A percentile compares a stretch with the other conserved stretches of the same genome.
These are phyloP conservation scores for Fissipunctia ypsillon DNA, from an alignment of 2,888 invertebrate genomes.

Conservation along the genomic window DNA sequence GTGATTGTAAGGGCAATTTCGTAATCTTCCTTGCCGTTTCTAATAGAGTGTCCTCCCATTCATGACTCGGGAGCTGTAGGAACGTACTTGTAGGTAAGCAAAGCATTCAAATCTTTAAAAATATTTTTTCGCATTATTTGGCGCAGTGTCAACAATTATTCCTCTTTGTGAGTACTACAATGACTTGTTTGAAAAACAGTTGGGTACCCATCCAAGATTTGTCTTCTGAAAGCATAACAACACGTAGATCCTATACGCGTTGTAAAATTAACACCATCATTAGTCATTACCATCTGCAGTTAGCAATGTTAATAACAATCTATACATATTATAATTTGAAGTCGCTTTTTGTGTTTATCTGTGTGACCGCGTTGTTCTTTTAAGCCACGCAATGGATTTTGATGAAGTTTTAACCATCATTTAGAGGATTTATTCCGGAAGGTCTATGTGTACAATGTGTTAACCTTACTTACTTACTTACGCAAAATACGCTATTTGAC, in stretches of 20 bases:
- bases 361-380: too few relatives aligned
- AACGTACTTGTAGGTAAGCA: background rate
- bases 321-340: too few relatives aligned
- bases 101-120: slow-evolving; percentile 1
- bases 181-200: slow-evolving; percentile 39
- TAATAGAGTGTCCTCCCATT: background rate
- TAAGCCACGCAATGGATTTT: too few relatives aligned
- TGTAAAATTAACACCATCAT: too few relatives aligned
- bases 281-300: background rate
- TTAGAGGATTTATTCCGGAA: too few relatives aligned
- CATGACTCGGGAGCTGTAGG: background rate
- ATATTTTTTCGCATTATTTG: background rate
- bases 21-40: too few relatives aligned
- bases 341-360: too few relatives aligned
- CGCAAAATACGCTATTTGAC: too few relatives aligned
- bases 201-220: background rate
- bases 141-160: slow-evolving; percentile 9
- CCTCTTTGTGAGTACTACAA: background rate
- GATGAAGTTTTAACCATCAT: too few relatives aligned
- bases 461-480: too few relatives aligned
- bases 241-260: background rate
- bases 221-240: slow-evolving; percentile 1
- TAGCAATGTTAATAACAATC: background rate
- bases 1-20: too few relatives aligned
- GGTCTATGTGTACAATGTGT: too few relatives aligned